Evolutionary conservation across 2,888 invertebrate genomes (phyloP), one percentile per base, ranked within the genome.

Genomic region (Hirtodrosophila trivittata): DNA sequence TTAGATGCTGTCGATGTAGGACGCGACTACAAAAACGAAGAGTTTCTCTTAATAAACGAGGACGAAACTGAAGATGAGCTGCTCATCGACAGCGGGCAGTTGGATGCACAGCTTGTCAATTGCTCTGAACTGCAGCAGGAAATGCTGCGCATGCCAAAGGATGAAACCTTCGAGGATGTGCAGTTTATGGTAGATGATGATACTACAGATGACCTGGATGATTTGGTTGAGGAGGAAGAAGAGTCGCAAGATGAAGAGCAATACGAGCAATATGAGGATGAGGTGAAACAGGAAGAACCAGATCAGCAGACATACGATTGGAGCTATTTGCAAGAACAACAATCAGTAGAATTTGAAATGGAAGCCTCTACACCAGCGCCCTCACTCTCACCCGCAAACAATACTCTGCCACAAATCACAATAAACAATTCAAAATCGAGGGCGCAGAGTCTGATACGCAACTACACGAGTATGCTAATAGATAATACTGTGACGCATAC

Each of bases 1-100:
- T 12, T 81, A 45, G 80, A 83, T 25, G 43, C 67, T 5, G 72
- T 75, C 3, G 80, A 75, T 56, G 64, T 70, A 10, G 66, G 67
- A 12, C 47, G 71, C 6, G 77, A 74, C 1, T 63, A 57, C 1
- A 73, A 73, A 9, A 25, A 45, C 9, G 80, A 83, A 41, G 73
- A 83, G 16, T 75, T 63, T 13, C 42, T 76, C 0, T 39, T 75
- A 16, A 42, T 74, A 1, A 76, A 56, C 32, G 76, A 85, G 13
- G 69, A 75, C 0, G 51, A 18, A 13, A 16, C 28, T 21, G 60
- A 67, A 5, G 49, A 57, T n/a, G 66, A 77, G 3, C 5, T 77
- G 6, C 39, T 81, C 1, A 37, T 66, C 0, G 63, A 57, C 30
- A 60, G 74, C 7, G 21, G 33, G 1, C 51, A 83, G 4, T 12